These are phyloP conservation scores for Pseudoatta argentina DNA, from an alignment of 1,140 invertebrate genomes.

Conservation along the genomic window DNA sequence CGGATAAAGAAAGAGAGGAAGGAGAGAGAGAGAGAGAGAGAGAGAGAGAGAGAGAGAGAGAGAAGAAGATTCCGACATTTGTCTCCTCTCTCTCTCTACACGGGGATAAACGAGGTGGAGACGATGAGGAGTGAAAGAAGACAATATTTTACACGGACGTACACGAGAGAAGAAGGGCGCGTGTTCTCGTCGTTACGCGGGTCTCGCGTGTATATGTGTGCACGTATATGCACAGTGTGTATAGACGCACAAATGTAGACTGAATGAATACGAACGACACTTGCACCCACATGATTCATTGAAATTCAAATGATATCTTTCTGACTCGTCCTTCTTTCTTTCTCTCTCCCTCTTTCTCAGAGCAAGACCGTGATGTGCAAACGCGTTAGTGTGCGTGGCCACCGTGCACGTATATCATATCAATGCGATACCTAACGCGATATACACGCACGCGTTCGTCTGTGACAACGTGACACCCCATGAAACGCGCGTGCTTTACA, in stretches of 20 bases:
- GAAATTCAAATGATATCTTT: constrained; percentile 84
- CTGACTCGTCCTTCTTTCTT: constrained; percentile 14
- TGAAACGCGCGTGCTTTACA: constrained; percentile 74
- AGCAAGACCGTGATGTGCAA: constrained; percentile 6
- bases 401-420: constrained; percentile 30
- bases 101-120: constrained; percentile 45
- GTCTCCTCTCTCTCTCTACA: constrained; percentile 53
- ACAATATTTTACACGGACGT: constrained; percentile 68
- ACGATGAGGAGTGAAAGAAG: constrained; percentile 52
- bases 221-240: neutral
- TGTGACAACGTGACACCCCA: constrained; percentile 69
- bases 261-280: constrained; percentile 73
- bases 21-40: constrained; percentile 17
- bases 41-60: too few species aligned
- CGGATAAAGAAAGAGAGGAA: neutral
- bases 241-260: constrained; percentile 41
- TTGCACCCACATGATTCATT: constrained; percentile 83
- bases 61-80: constrained; percentile 60
- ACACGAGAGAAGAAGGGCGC: constrained; percentile 36
- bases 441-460: constrained; percentile 5
- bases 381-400: constrained; percentile 4
- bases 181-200: constrained; percentile 49
- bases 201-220: constrained; percentile 2
- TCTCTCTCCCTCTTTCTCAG: neutral
- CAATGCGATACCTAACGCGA: neutral